Evolutionary conservation across 64 coral and sea anemone genomes (phyloP), one percentile per base, ranked within the genome.

Genomic region (Cladopsammia gracilis): DNA sequence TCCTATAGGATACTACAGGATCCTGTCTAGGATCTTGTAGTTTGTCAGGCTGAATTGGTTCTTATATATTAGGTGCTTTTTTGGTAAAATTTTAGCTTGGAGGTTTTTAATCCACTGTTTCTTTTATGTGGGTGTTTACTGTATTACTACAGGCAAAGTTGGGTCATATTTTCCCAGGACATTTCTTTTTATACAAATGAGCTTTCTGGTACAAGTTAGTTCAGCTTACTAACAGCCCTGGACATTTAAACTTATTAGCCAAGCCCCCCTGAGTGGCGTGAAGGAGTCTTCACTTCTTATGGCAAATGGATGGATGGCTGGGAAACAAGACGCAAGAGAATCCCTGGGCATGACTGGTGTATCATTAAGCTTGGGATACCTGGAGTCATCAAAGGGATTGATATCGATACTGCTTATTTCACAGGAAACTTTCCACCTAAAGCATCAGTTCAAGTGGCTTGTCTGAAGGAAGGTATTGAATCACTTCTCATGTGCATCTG

Each of bases 281-380:
- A 96, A 90, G 95, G 91, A 66, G 73, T 93, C 23, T 96, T 96
- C 48, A 96, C 95, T 44, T 62, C 71, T 15, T 93, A 61, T 93
- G 95, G 95, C 20, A 96, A 96, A 56, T 96, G 95, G 95, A 96
- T 96, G 95, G 96, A 98, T 94, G 96, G 96, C 20, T 98, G 96
- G 96, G 96, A 98, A 73, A 88, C 96, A 22, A 81, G 93, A n/a
- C 93, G 96, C 8, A 94, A 88, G 45, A 91, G 96, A 62, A 94
- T 89, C 15, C 88, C 93, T 74, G 82, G 89, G 11, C 71, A 95
- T 84, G 96, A 98, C 79, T 98, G 96, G 96, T 92, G 83, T 34
- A 91, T 98, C n/a, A 98, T 98, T 25, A 95, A 91, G 34, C 62
- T 98, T 18, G 96, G 96, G 20, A 88, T 95, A 67, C 82, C 96